A percentile compares a stretch with the other conserved stretches of the same genome.
phyloP scores from a whole-genome alignment of 53 echinoderm and acorn worm species.

The Astropecten irregularis region DNA sequence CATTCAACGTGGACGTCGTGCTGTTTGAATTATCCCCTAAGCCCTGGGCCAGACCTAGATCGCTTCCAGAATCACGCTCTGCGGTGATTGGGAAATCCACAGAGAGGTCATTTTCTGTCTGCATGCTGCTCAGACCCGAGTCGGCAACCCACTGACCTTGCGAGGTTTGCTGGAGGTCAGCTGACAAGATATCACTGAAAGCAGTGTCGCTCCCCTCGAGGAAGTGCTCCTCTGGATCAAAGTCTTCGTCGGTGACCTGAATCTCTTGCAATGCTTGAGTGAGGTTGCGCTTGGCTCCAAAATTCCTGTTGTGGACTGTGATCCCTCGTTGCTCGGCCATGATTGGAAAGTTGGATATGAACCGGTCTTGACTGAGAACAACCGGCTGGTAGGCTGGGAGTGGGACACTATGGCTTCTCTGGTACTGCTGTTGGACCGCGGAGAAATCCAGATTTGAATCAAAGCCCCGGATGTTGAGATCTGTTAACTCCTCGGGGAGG shows the following conservation, averaged over 20 bases:
- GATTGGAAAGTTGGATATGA: constrained; percentile 33
- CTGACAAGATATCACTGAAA: constrained; percentile 44
- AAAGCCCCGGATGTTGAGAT: constrained; percentile 52
- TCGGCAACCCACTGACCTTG: constrained; percentile 37
- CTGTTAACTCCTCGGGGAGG: constrained; percentile 25
- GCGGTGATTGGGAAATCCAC: constrained; percentile 38
- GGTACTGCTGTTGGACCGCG: constrained; percentile 30
- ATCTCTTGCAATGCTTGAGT: constrained; percentile 63
- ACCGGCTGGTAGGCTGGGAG: constrained; percentile 39
- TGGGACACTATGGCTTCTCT: constrained; percentile 60
- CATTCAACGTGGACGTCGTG: constrained; percentile 56
- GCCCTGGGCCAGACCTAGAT: constrained; percentile 31
- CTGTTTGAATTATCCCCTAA: constrained; percentile 58
- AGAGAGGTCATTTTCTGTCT: constrained; percentile 2
- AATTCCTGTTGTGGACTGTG: constrained; percentile 41
- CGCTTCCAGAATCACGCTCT: constrained; percentile 3
- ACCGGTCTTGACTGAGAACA: constrained; percentile 39
- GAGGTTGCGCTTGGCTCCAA: constrained; percentile 67
- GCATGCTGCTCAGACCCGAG: constrained; percentile 17
- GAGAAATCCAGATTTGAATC: constrained; percentile 28
- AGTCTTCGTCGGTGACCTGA: constrained; percentile 55
- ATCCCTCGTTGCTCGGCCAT: constrained; percentile 35
- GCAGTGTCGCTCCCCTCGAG: constrained; percentile 9
- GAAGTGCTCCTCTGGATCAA: constrained; percentile 40
- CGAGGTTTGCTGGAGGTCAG: constrained; percentile 2